These are phyloP conservation scores for Chrysocyon brachyurus DNA, from an alignment of 2,797 vertebrate species.

Conservation along the genomic window DNA sequence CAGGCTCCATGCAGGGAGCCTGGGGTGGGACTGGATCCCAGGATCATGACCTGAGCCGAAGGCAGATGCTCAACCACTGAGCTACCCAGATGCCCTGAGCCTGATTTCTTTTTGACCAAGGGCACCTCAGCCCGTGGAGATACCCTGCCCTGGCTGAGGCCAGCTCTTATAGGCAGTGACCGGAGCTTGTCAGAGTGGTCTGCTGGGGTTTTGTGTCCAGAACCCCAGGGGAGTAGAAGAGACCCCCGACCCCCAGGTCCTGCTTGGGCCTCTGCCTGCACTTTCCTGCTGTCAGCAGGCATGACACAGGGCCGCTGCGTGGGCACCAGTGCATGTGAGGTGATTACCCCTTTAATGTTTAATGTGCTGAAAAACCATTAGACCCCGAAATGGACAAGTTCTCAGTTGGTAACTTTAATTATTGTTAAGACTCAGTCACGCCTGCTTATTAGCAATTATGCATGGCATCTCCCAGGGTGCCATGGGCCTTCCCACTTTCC, in stretches of 20 bases:
- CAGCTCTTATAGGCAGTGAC: neutral
- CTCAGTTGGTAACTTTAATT: conserved; percentile 84
- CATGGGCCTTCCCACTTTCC: neutral
- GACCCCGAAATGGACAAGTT: conserved; percentile 68
- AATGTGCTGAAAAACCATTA: conserved; percentile 73
- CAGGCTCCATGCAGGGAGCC: no score
- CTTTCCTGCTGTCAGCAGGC: neutral
- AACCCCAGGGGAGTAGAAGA: neutral
- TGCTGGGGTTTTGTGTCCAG: neutral
- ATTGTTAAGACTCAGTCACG: conserved; percentile 76
- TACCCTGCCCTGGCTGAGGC: neutral
- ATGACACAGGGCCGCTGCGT: neutral
- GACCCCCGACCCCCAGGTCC: neutral
- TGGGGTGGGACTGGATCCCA: no score
- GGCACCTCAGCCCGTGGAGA: neutral
- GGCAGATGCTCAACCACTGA: no score
- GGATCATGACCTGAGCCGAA: no score
- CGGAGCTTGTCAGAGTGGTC: neutral
- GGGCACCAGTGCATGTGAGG: neutral
- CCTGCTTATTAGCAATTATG: conserved; percentile 84
- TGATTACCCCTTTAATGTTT: conserved; percentile 74
- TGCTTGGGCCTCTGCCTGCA: neutral
- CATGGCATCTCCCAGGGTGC: conserved; percentile 41
- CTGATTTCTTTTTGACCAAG: neutral
- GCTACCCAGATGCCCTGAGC: neutral